These are phyloP conservation scores for Acyrthosiphon pisum DNA, from an alignment of 1,140 invertebrate species.

Conservation along the genomic window DNA sequence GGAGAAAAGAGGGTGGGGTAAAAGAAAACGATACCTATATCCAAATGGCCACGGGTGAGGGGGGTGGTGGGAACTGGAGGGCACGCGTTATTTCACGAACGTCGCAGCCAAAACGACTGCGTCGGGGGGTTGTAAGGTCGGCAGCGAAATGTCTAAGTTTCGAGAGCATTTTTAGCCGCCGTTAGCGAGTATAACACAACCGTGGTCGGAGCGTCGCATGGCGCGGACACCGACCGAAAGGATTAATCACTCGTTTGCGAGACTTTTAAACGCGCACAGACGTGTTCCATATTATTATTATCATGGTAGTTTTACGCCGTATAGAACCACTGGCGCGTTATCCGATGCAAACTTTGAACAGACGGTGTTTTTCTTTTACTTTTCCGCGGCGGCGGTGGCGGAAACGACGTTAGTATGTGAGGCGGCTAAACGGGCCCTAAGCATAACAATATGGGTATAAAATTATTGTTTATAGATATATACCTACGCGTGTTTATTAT, in stretches of 20 bases:
- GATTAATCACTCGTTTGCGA: not conserved
- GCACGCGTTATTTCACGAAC: not conserved
- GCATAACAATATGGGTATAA: not conserved
- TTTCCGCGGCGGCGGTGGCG: not conserved
- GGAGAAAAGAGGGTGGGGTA: no score
- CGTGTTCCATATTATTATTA: not conserved
- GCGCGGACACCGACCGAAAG: not conserved
- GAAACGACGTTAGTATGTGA: not conserved
- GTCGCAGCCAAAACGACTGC: not conserved
- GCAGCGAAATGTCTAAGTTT: not conserved
- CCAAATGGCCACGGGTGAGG: not conserved
- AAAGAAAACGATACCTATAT: not conserved
- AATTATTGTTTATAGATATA: not conserved
- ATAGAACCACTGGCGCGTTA: not conserved
- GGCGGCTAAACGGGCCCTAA: no score
- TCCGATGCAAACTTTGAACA: not conserved
- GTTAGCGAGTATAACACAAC: not conserved
- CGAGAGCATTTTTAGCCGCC: no score
- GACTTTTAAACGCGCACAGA: slow-evolving; percentile 8
- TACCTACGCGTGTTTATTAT: not conserved
- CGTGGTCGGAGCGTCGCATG: not conserved
- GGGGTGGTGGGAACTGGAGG: no score
- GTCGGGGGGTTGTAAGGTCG: not conserved
- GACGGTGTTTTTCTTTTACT: not conserved
- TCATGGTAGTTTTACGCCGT: not conserved